A percentile compares a stretch with the other conserved stretches of the same genome.
phyloP scores from a whole-genome alignment of 1,140 invertebrate genomes.

The Pomacea maculata region DNA sequence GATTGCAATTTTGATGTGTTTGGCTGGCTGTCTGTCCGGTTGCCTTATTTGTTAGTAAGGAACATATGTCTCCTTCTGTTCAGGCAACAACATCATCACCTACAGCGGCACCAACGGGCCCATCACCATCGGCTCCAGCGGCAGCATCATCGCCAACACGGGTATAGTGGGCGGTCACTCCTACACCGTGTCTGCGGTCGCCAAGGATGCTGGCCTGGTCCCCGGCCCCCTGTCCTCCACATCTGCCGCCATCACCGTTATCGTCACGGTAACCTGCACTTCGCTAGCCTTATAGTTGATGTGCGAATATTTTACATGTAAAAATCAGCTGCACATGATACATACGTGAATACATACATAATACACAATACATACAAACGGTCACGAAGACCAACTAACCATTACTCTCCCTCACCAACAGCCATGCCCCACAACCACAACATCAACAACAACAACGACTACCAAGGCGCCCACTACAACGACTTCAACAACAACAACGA shows the following conservation, averaged over 20 bases:
- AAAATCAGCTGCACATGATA: too few species aligned
- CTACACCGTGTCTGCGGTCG: neutral
- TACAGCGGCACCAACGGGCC: neutral
- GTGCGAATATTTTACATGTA: neutral
- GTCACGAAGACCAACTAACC: neutral
- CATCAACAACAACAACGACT: slow-evolving; percentile 4
- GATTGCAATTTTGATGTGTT: neutral
- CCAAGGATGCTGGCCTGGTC: neutral
- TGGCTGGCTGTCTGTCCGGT: neutral
- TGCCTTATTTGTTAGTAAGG: too few species aligned
- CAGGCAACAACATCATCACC: slow-evolving; percentile 15
- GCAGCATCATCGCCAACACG: neutral
- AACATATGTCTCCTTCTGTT: too few species aligned
- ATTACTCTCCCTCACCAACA: neutral
- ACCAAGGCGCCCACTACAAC: neutral
- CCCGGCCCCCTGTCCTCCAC: neutral
- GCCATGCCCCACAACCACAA: neutral
- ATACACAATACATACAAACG: too few species aligned
- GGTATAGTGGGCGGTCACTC: neutral
- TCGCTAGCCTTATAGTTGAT: neutral
- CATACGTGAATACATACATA: too few species aligned
- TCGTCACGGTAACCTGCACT: neutral
- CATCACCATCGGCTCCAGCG: neutral
- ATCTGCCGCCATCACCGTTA: neutral
- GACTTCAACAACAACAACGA: slow-evolving; percentile 25